Percentiles rank a stretch among this genome's conserved stretches.
Evolutionary conservation across 2,888 invertebrate genomes (phyloP).

Genomic region (Galerucella calmariensis): DNA sequence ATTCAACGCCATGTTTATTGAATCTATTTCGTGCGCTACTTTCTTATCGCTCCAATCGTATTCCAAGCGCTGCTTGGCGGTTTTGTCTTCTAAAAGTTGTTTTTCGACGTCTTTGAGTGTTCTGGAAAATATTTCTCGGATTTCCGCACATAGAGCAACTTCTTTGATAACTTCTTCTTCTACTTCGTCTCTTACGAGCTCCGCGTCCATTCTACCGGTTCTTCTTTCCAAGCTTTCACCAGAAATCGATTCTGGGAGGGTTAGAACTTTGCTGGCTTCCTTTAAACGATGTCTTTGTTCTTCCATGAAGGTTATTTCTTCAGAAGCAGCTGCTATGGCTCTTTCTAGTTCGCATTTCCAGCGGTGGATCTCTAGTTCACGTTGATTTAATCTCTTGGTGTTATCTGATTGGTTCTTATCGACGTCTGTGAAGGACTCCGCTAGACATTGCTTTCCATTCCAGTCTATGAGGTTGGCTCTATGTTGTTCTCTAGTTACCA

Average conservation of each 20-base stretch:
- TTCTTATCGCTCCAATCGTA: conserved; percentile 92
- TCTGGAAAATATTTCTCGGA: conserved; percentile 71
- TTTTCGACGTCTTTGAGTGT: conserved; percentile 75
- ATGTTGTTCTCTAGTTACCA: conserved; percentile 55
- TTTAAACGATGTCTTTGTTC: conserved; percentile 76
- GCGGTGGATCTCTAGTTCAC: conserved; percentile 76
- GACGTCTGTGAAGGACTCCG: conserved; percentile 73
- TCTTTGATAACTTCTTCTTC: conserved; percentile 84
- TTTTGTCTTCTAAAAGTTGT: conserved; percentile 79
- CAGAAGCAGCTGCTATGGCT: conserved; percentile 74
- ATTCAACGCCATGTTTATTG: conserved; percentile 74
- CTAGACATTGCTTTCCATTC: conserved; percentile 73
- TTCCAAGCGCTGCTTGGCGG: conserved; percentile 84
- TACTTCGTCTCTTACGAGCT: conserved; percentile 79
- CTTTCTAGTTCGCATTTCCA: conserved; percentile 82
- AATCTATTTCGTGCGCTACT: conserved; percentile 68
- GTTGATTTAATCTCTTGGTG: conserved; percentile 71
- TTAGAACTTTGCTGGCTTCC: conserved; percentile 72
- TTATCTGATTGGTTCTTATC: conserved; percentile 78
- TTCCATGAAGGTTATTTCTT: conserved; percentile 77
- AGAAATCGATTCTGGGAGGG: conserved; percentile 79
- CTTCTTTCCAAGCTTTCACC: conserved; percentile 80
- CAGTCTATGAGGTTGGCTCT: conserved; percentile 66
- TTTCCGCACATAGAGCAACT: conserved; percentile 76
- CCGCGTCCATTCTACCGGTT: conserved; percentile 76